A percentile compares a stretch with the other conserved stretches of the same genome.
phyloP scores from a whole-genome alignment of 2,888 invertebrate genomes.

The Pachliopta kotzebuea region DNA sequence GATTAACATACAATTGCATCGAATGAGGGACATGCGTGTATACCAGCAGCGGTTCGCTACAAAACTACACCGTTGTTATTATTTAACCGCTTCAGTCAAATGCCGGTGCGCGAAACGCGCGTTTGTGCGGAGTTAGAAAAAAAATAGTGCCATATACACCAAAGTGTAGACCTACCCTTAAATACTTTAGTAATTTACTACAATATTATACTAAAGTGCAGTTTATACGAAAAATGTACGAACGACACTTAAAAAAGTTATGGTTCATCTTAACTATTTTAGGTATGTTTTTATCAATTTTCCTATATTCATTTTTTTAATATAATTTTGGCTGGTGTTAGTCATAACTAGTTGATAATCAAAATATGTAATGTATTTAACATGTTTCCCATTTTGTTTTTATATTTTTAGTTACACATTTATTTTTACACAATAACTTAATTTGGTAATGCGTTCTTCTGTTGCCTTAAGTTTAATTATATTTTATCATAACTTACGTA shows the following conservation, averaged over 20 bases:
- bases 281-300: constrained; percentile 11
- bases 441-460: no score
- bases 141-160: constrained; percentile 25
- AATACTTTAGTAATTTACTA: no score
- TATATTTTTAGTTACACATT: no score
- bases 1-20: constrained; percentile 27
- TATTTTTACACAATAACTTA: no score
- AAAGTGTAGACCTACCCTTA: constrained; percentile 5
- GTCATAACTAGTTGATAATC: no score
- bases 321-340: no score
- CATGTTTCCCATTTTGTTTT: no score
- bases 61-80: constrained; percentile 12
- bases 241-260: constrained; percentile 11
- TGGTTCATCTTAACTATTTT: constrained; percentile 21
- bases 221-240: constrained; percentile 12
- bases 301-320: no score
- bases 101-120: constrained; percentile 26
- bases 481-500: no score
- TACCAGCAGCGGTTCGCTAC: constrained; percentile 19
- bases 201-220: constrained; percentile 23
- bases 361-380: no score
- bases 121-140: constrained; percentile 14
- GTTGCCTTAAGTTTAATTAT: no score
- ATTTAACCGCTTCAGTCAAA: constrained; percentile 25
- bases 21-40: constrained; percentile 7